Evolutionary conservation across 2,888 invertebrate species (phyloP).

Genomic region (Drosophila buzzatii): DNA sequence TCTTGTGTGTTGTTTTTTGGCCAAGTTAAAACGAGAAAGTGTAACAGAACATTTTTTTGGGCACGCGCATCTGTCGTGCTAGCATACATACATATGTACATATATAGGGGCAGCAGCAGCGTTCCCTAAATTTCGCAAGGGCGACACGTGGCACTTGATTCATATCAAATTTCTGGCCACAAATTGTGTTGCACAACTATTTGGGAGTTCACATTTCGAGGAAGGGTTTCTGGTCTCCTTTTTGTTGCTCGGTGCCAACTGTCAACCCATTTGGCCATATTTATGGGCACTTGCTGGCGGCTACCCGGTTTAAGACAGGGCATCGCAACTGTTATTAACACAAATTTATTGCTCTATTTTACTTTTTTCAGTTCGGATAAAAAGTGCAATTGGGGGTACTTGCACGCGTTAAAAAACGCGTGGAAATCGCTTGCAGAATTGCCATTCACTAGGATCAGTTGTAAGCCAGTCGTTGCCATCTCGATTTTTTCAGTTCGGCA

Average conservation of each 20-base stretch:
- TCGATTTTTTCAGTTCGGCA: not conserved
- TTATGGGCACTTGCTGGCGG: conserved; percentile 68
- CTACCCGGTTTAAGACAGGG: conserved; percentile 36
- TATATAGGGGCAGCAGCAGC: conserved; percentile 7
- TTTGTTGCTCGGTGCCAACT: conserved; percentile 56
- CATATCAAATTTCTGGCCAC: conserved; percentile 80
- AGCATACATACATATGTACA: not conserved
- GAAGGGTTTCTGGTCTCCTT: conserved; percentile 54
- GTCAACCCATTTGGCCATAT: conserved; percentile 75
- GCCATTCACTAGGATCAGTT: conserved; percentile 6
- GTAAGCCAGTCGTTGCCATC: conserved; percentile 15
- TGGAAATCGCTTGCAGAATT: conserved; percentile 26
- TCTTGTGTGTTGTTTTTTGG: conserved; percentile 29
- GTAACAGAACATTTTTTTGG: conserved; percentile 62
- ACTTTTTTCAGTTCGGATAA: conserved; percentile 22
- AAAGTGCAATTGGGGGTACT: conserved; percentile 28
- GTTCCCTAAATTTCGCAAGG: conserved; percentile 50
- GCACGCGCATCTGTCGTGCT: conserved; percentile 75
- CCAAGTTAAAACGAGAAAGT: conserved; percentile 70
- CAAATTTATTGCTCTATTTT: conserved; percentile 61
- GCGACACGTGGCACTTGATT: conserved; percentile 83
- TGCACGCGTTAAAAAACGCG: conserved; percentile 38
- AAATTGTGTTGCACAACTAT: conserved; percentile 67
- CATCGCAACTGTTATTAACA: conserved; percentile 73
- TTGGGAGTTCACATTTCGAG: conserved; percentile 67